phyloP scores from a whole-genome alignment of 2,888 invertebrate genomes.

The Enchytraeus crypticus region DNA sequence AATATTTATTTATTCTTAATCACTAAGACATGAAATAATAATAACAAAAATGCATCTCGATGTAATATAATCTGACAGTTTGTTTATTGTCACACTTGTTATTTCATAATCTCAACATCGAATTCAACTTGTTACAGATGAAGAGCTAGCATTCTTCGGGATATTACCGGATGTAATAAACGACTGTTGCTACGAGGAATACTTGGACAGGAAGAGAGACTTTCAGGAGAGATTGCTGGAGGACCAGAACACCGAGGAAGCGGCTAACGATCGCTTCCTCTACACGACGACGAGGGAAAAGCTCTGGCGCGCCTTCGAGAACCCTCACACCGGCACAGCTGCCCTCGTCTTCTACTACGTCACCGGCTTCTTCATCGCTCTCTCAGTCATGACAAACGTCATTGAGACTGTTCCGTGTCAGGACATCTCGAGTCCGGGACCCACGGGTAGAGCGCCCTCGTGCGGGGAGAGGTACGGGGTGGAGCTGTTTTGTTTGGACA shows the following conservation, averaged over 20 bases:
- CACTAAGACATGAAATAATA: too few species aligned
- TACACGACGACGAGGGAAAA: conserved; percentile 62
- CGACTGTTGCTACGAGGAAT: conserved; percentile 99
- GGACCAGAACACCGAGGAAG: conserved; percentile 38
- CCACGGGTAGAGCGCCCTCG: conserved; percentile 50
- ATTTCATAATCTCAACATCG: too few species aligned
- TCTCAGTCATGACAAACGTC: conserved; percentile 97
- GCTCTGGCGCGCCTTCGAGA: conserved; percentile 99
- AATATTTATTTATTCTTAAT: too few species aligned
- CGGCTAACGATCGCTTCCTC: too few species aligned
- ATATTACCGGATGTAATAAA: conserved; percentile 93
- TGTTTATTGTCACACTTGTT: too few species aligned
- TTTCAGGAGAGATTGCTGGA: conserved; percentile 72
- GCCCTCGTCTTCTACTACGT: conserved; percentile 99
- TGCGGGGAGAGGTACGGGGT: conserved; percentile 92
- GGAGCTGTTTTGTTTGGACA: conserved; percentile 95
- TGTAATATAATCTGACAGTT: too few species aligned
- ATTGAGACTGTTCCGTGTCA: conserved; percentile 94
- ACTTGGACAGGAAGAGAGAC: conserved; percentile 94
- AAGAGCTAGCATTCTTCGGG: conserved; percentile 97
- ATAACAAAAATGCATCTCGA: too few species aligned
- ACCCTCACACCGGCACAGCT: conserved; percentile 92
- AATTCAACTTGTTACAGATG: too few species aligned
- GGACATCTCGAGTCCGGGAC: too few species aligned
- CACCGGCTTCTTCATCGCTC: conserved; percentile 99